These are phyloP conservation scores for Acrocyrtus sp. DNA, from an alignment of 2,888 invertebrate species.

Conservation along the genomic window DNA sequence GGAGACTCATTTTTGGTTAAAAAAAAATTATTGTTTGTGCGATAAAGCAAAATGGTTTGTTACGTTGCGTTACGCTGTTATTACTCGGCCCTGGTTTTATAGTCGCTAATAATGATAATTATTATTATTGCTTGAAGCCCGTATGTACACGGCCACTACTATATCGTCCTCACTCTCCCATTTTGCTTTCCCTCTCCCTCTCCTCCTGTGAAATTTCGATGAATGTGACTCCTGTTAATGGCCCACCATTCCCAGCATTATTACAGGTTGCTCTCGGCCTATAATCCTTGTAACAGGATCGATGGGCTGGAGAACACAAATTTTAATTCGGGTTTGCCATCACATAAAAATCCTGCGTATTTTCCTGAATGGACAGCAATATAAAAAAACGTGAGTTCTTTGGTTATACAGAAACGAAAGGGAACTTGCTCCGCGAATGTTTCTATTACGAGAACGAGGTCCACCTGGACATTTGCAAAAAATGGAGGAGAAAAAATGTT, in stretches of 20 bases:
- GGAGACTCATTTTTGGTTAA: too few relatives aligned
- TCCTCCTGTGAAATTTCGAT: conserved; percentile 5
- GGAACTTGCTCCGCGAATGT: too few relatives aligned
- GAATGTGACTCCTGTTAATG: conserved; percentile 6
- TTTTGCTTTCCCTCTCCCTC: conserved; percentile 4
- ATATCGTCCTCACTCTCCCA: too few relatives aligned
- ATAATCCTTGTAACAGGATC: conserved; percentile 17
- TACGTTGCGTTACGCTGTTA: conserved; percentile 6
- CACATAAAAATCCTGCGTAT: too few relatives aligned
- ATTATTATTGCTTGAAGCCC: conserved; percentile 19
- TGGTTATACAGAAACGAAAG: too few relatives aligned
- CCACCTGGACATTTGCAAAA: too few relatives aligned
- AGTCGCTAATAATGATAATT: conserved; percentile 52
- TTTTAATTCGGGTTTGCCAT: background rate
- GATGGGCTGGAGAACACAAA: background rate
- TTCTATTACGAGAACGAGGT: too few relatives aligned
- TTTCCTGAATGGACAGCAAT: too few relatives aligned
- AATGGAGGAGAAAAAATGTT: too few relatives aligned
- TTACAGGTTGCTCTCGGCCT: conserved; percentile 12
- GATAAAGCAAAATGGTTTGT: conserved; percentile 40
- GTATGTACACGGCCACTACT: too few relatives aligned
- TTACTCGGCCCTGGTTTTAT: conserved; percentile 42
- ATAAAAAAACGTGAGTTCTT: too few relatives aligned
- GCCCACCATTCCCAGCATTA: background rate
- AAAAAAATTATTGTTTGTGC: too few relatives aligned